Conservation (phyloP, 2,888 invertebrate genomes). For the Linnaemya vulpina region DNA sequence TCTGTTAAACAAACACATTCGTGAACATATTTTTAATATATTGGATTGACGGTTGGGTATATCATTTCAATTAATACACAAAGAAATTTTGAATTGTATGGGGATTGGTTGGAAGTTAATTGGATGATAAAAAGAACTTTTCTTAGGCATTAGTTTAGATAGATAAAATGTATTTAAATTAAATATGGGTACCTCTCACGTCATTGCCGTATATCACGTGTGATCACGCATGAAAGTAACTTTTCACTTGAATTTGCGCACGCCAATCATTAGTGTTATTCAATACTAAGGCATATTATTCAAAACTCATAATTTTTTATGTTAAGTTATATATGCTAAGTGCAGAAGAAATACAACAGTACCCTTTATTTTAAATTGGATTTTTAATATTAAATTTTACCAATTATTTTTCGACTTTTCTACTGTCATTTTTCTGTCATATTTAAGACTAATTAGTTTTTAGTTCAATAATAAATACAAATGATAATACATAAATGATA, state of each 20-base stretch:
- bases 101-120: conserved; percentile 6
- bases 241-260: background rate
- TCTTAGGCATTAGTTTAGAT: background rate
- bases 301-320: too few species aligned
- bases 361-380: too few species aligned
- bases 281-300: too few species aligned
- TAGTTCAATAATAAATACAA: background rate
- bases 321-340: too few species aligned
- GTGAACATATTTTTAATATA: background rate
- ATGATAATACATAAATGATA: background rate
- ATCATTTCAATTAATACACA: conserved; percentile 25
- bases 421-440: background rate
- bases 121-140: conserved; percentile 6
- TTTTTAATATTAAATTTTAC: too few species aligned
- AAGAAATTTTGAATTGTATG: conserved; percentile 16
- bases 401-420: too few species aligned
- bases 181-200: background rate
- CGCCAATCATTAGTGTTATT: too few species aligned
- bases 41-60: background rate
- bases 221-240: background rate
- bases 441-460: background rate
- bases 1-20: background rate
- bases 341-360: too few species aligned
- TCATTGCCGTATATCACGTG: background rate
- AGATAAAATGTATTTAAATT: background rate